Conservation (phyloP, 2,797 vertebrate species). For the Diplodus sargus region DNA sequence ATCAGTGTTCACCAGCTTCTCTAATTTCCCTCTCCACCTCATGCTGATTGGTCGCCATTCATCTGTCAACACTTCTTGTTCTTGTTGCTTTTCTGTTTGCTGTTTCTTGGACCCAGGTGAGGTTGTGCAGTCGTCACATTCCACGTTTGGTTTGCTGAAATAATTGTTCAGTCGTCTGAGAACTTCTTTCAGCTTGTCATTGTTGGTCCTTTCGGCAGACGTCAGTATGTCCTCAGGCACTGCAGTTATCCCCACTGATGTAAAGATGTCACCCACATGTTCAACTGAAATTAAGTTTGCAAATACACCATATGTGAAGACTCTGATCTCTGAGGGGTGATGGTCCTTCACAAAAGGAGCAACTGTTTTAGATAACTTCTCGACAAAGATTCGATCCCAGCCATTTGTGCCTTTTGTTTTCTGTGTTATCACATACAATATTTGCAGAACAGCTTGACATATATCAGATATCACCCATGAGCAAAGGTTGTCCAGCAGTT, state of each 20-base stretch:
- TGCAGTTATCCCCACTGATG: conserved; percentile 36
- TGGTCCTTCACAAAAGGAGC: not conserved
- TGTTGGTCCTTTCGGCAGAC: conserved; percentile 39
- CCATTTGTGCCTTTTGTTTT: conserved; percentile 51
- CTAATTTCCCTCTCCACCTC: no score
- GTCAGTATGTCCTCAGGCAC: conserved; percentile 66
- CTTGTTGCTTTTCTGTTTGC: not conserved
- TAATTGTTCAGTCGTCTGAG: conserved; percentile 46
- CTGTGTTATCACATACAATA: conserved; percentile 64
- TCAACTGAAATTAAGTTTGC: conserved; percentile 34
- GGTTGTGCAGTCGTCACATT: no score
- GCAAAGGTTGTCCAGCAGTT: conserved; percentile 47
- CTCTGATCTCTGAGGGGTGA: not conserved
- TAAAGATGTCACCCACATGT: conserved; percentile 29
- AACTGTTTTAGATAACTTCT: not conserved
- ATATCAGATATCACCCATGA: rapidly evolving
- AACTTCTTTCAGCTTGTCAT: conserved; percentile 63
- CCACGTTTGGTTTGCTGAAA: not conserved
- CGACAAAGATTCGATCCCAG: not conserved
- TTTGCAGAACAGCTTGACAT: rapidly evolving
- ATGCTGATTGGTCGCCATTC: no score
- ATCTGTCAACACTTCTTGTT: not conserved
- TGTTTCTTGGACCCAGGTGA: not conserved
- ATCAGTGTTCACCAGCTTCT: no score
- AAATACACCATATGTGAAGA: conserved; percentile 54